phyloP scores from a whole-genome alignment of 2,888 invertebrate genomes.

The Diplolepis rosae region DNA sequence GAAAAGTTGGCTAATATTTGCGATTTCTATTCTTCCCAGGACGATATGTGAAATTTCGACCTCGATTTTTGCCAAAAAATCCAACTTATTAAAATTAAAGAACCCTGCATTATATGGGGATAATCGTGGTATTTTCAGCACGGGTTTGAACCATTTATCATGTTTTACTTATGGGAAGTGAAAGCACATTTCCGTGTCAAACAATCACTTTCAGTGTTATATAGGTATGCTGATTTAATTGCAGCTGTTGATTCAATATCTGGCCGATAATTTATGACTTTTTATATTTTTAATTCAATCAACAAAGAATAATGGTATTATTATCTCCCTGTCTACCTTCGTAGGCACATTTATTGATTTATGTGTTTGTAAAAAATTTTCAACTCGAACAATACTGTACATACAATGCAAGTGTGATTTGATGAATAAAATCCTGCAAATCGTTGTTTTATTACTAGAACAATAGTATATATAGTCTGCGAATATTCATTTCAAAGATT shows the following conservation, averaged over 20 bases:
- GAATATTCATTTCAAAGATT: background rate
- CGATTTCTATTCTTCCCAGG: no score
- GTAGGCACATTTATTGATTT: slow-evolving; percentile 13
- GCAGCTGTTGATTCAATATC: slow-evolving; percentile 14
- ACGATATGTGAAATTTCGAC: no score
- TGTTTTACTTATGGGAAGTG: slow-evolving; percentile 12
- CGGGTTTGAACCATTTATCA: slow-evolving; percentile 12
- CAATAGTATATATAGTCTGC: background rate
- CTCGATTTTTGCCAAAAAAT: no score
- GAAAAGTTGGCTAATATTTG: no score
- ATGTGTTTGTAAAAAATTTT: slow-evolving; percentile 15
- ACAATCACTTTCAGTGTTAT: slow-evolving; percentile 12
- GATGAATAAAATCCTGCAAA: background rate
- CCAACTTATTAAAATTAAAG: no score
- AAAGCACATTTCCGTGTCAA: slow-evolving; percentile 21
- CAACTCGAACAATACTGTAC: slow-evolving; percentile 10
- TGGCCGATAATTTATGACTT: slow-evolving; percentile 2
- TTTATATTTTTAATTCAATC: slow-evolving; percentile 7
- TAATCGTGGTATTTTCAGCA: no score
- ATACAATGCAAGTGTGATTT: background rate
- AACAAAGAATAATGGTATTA: slow-evolving; percentile 20
- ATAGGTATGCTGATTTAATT: slow-evolving; percentile 7
- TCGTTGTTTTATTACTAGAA: background rate
- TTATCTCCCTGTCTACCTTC: background rate
- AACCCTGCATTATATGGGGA: no score